Evolutionary conservation across 2,888 invertebrate genomes (phyloP).

Genomic region (Morpho helenor): DNA sequence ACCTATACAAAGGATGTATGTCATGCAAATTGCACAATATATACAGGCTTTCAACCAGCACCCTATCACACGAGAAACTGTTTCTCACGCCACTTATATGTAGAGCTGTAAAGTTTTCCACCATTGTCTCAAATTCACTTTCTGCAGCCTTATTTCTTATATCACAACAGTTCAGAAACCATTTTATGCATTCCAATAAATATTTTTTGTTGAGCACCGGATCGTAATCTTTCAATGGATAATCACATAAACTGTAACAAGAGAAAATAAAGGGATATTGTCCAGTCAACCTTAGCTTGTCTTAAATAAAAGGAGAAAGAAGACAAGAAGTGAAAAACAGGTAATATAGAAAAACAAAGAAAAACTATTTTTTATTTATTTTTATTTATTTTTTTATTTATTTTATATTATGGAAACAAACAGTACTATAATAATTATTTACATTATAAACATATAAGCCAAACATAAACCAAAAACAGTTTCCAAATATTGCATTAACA

Average conservation of each 20-base stretch:
- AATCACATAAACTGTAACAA: conserved; percentile 79
- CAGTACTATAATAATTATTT: too few species aligned
- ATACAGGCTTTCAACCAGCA: conserved; percentile 83
- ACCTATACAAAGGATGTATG: conserved; percentile 74
- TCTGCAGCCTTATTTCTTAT: conserved; percentile 18
- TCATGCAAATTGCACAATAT: conserved; percentile 83
- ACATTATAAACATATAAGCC: too few species aligned
- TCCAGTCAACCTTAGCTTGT: too few species aligned
- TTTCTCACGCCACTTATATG: conserved; percentile 24
- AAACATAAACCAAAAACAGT: too few species aligned
- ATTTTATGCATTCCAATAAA: conserved; percentile 85
- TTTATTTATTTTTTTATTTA: too few species aligned
- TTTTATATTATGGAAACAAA: too few species aligned
- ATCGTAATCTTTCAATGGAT: conserved; percentile 79
- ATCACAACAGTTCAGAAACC: conserved; percentile 80
- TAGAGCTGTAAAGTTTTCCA: conserved; percentile 17
- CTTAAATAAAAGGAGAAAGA: too few species aligned
- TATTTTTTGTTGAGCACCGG: conserved; percentile 84
- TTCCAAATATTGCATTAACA: too few species aligned
- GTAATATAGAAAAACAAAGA: too few species aligned
- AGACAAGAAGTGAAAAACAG: too few species aligned
- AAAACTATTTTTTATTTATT: too few species aligned
- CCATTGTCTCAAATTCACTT: conserved; percentile 9
- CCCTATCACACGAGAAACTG: conserved; percentile 49
- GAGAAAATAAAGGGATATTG: background rate